A percentile compares a stretch with the other conserved stretches of the same genome.
These are phyloP conservation scores for Eupithecia tripunctaria DNA, from an alignment of 2,888 invertebrate species.

Conservation along the genomic window DNA sequence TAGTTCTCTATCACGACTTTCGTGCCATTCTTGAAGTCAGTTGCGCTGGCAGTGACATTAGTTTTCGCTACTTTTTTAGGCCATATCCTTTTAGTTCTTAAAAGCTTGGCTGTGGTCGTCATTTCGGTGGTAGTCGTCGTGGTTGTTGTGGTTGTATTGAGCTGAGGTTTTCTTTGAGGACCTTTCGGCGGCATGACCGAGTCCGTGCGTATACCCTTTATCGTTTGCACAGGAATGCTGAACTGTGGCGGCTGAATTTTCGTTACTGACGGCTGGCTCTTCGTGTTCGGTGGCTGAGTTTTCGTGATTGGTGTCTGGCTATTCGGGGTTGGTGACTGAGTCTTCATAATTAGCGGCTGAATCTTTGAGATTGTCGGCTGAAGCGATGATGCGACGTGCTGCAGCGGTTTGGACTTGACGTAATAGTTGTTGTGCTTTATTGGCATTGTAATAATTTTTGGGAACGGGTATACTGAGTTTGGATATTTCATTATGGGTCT, in stretches of 20 bases:
- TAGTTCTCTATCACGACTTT: slow-evolving; percentile 42
- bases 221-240: slow-evolving; percentile 72
- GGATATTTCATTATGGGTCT: slow-evolving; percentile 59
- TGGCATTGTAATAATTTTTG: slow-evolving; percentile 67
- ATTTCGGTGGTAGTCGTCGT: slow-evolving; percentile 57
- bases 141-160: slow-evolving; percentile 59
- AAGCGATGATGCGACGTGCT: slow-evolving; percentile 62
- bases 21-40: slow-evolving; percentile 52
- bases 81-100: slow-evolving; percentile 80
- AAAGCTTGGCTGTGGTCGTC: slow-evolving; percentile 66
- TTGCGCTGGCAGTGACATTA: slow-evolving; percentile 55
- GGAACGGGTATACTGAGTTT: slow-evolving; percentile 70
- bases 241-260: slow-evolving; percentile 62
- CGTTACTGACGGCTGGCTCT: slow-evolving; percentile 54
- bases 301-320: slow-evolving; percentile 58
- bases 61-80: slow-evolving; percentile 65
- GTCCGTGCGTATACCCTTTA: slow-evolving; percentile 72
- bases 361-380: slow-evolving; percentile 60
- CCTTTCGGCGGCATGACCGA: slow-evolving; percentile 65
- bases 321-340: slow-evolving; percentile 57
- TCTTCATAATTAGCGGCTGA: slow-evolving; percentile 57
- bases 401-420: slow-evolving; percentile 57
- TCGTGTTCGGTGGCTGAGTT: slow-evolving; percentile 52
- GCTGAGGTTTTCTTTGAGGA: slow-evolving; percentile 39
- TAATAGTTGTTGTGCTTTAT: slow-evolving; percentile 56